Evolutionary conservation across 2,888 invertebrate species (phyloP).

Genomic region (Drosophila subquinaria): DNA sequence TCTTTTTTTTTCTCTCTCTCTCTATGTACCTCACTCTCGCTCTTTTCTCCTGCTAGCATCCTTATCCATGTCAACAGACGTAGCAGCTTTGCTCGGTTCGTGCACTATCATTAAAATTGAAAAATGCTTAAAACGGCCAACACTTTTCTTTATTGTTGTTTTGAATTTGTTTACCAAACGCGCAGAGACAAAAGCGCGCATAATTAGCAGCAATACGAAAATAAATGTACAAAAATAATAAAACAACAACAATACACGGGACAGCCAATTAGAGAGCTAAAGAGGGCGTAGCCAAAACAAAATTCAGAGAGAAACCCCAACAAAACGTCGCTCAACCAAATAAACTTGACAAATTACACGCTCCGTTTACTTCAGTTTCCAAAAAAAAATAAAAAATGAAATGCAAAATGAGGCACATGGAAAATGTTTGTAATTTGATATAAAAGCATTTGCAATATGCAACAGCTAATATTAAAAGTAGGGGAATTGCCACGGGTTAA

Average conservation of each 20-base stretch:
- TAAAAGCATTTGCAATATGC: slow-evolving; percentile 40
- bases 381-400: slow-evolving; percentile 18
- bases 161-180: slow-evolving; percentile 43
- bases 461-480: slow-evolving; percentile 3
- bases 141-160: slow-evolving; percentile 35
- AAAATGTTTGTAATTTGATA: slow-evolving; percentile 55
- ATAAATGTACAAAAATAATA: slow-evolving; percentile 22
- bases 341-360: slow-evolving; percentile 78
- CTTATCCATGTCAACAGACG: slow-evolving; percentile 29
- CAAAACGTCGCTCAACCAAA: slow-evolving; percentile 71
- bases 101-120: slow-evolving; percentile 73
- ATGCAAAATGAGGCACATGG: slow-evolving; percentile 39
- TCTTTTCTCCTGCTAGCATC: background rate
- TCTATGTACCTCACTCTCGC: too few species aligned
- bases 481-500: slow-evolving; percentile 22
- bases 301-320: background rate
- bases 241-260: slow-evolving; percentile 28
- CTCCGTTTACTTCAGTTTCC: slow-evolving; percentile 54
- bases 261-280: slow-evolving; percentile 58
- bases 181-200: slow-evolving; percentile 62
- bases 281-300: slow-evolving; percentile 32
- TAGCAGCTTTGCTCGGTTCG: slow-evolving; percentile 40
- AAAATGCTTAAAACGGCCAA: slow-evolving; percentile 61
- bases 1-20: background rate
- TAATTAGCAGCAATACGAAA: slow-evolving; percentile 62